phyloP scores from a whole-genome alignment of 1,140 invertebrate species.

The Drosophila saltans region DNA sequence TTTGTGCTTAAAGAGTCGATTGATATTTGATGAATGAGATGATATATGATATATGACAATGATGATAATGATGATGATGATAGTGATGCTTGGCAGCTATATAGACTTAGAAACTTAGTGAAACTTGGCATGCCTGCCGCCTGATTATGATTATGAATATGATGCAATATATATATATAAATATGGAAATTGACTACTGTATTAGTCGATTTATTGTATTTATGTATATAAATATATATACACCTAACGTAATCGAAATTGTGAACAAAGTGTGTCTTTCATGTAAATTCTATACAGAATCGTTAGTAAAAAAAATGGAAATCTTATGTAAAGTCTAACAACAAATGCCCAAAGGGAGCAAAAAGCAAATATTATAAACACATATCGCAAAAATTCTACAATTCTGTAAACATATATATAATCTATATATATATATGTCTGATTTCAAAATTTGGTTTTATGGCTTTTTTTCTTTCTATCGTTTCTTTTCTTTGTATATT shows the following conservation, averaged over 20 bases:
- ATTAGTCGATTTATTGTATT: conserved; percentile 61
- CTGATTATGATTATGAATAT: conserved; percentile 28
- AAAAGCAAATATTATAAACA: neutral
- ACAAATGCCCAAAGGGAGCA: conserved; percentile 5
- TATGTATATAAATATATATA: conserved; percentile 37
- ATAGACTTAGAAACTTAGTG: conserved; percentile 32
- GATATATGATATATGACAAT: conserved; percentile 15
- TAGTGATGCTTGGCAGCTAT: conserved; percentile 57
- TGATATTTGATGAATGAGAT: conserved; percentile 18
- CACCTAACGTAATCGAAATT: conserved; percentile 14
- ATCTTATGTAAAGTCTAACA: neutral
- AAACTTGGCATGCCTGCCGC: conserved; percentile 54
- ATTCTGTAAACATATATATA: conserved; percentile 9
- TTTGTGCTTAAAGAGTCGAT: conserved; percentile 63
- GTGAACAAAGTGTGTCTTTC: conserved; percentile 7
- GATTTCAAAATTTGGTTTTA: conserved; percentile 23
- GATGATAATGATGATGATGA: conserved; percentile 6
- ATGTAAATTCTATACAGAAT: neutral
- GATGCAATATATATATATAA: conserved; percentile 62
- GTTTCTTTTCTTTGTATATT: conserved; percentile 20
- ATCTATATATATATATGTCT: conserved; percentile 7
- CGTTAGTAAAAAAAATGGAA: too few relatives aligned
- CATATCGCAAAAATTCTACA: conserved; percentile 42
- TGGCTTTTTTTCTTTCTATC: neutral
- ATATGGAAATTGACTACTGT: conserved; percentile 52